These are phyloP conservation scores for Megaleporinus macrocephalus DNA, from an alignment of 2,113 vertebrate genomes.

Conservation along the genomic window DNA sequence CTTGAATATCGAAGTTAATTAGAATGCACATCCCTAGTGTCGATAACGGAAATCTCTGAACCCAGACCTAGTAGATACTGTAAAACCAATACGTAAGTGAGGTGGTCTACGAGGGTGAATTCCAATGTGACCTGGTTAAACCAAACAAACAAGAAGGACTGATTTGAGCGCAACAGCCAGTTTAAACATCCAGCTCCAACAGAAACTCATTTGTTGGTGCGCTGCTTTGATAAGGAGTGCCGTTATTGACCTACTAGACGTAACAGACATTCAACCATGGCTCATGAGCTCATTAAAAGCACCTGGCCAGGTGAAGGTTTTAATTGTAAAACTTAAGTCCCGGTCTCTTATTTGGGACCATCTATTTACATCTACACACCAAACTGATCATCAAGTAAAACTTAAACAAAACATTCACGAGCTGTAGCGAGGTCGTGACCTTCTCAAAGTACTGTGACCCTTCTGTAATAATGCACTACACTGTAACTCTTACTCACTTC, in stretches of 20 bases:
- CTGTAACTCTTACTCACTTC: slow-evolving; percentile 42
- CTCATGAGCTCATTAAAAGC: neutral
- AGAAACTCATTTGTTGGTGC: neutral
- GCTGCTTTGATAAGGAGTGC: too few relatives aligned
- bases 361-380: neutral
- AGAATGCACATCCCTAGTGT: too few relatives aligned
- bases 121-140: slow-evolving; percentile 45
- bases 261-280: neutral
- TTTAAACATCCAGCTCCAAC: neutral
- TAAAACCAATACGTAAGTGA: too few relatives aligned
- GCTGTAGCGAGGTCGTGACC: slow-evolving; percentile 37
- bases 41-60: too few relatives aligned
- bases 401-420: neutral
- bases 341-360: too few relatives aligned
- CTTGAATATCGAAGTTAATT: too few relatives aligned
- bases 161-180: neutral
- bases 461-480: slow-evolving; percentile 42
- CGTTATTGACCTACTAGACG: neutral
- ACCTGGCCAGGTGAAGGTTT: neutral
- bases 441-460: slow-evolving; percentile 36
- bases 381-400: slow-evolving; percentile 33
- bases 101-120: neutral
- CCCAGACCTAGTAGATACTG: too few relatives aligned
- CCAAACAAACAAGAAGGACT: neutral
- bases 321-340: too few relatives aligned